Base-by-base conservation (phyloP, 23 tunicate genomes). In the Aplidium turbinatum region DNA sequence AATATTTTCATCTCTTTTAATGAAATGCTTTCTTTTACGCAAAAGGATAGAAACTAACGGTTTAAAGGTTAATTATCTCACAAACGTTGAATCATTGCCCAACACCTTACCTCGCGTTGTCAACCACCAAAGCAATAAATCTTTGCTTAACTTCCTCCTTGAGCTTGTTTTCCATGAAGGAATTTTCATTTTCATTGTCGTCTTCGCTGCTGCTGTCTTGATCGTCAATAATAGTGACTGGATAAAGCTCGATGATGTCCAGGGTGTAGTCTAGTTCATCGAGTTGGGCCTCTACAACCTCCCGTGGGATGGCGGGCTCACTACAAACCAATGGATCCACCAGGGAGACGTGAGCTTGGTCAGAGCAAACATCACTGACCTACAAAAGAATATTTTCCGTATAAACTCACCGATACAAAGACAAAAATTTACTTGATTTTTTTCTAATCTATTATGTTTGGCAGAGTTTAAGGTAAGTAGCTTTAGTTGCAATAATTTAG, bases 231-330 rank as follows among this genome's bases (percentile, higher is more conserved):
- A 80, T 36, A 1, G 79, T 61, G 22, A 82, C 78, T 3, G 96
- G 96, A 76, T 80, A 76, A 34, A 88, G 82, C 74, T 88, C 96
- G n/a, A 68, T 63, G n/a, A 88, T 56, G 38, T 88, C 96, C 56
- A 88, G 58, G 21, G 68, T 70, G 45, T 81, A 76, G n/a, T 72
- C 96, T n/a, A 88, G 87, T 72, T 88, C 96, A 34, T 75, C 70
- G 32, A 88, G 63, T 38, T 88, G 96, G 21, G 96, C 87, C 47
- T 88, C 87, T 0, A 88, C 58, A 2, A 88, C 83, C 4, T 88
- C 84, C 2, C 55, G 64, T 13, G 96, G 87, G 13, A 82, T 61
- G 4, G 73, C 64, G 3, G 83, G 62, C 35, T 76, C 96, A 42
- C 61, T 68, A 31, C 86, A 73, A 16, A 82, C 76, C 1, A 76